These are phyloP conservation scores for Zalophus californianus DNA, from an alignment of 2,797 vertebrate genomes.

Conservation along the genomic window DNA sequence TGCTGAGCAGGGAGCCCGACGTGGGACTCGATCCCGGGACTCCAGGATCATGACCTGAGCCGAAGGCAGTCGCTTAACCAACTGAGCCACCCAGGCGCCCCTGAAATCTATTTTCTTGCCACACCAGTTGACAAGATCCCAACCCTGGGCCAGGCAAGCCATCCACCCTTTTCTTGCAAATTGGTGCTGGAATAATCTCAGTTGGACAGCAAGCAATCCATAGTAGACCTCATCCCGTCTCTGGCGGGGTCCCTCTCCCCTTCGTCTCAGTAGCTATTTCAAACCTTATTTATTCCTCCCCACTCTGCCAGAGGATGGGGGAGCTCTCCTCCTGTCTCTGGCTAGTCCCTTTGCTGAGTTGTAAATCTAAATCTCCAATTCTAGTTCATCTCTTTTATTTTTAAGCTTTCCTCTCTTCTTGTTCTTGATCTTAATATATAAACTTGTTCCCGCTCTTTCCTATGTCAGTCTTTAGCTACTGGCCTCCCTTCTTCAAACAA, in stretches of 20 bases:
- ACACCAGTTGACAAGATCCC: background rate
- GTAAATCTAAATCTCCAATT: background rate
- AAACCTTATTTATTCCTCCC: background rate
- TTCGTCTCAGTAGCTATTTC: background rate
- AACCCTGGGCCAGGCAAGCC: background rate
- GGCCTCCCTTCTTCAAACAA: background rate
- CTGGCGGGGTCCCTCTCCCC: background rate
- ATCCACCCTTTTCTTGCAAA: background rate
- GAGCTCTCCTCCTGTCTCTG: background rate
- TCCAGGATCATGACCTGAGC: too few relatives aligned
- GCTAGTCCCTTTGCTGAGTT: background rate
- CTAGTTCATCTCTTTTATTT: background rate
- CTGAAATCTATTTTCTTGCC: background rate
- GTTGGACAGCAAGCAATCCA: background rate
- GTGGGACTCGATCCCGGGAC: too few relatives aligned
- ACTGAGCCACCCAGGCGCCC: too few relatives aligned
- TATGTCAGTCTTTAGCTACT: background rate
- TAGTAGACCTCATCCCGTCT: background rate
- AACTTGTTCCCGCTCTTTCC: background rate
- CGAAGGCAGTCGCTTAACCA: too few relatives aligned
- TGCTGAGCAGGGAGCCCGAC: too few relatives aligned
- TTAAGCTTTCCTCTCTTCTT: background rate
- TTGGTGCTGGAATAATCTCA: background rate
- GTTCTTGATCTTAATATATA: background rate
- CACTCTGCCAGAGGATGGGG: background rate